A percentile compares a stretch with the other conserved stretches of the same genome.
These are phyloP conservation scores for Cheumatopsyche charites DNA, from an alignment of 1,140 invertebrate genomes.

Conservation along the genomic window DNA sequence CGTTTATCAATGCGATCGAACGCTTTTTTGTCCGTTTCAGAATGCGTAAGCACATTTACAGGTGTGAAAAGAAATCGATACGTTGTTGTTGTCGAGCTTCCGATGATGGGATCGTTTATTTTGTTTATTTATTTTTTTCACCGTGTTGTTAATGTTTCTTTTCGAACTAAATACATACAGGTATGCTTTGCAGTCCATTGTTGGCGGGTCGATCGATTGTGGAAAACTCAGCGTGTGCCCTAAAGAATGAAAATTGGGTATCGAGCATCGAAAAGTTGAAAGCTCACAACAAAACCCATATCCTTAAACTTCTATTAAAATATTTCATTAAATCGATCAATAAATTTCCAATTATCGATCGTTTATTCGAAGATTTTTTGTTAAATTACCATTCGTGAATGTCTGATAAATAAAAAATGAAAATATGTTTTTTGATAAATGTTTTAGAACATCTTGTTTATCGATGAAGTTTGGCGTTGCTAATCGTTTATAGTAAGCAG, in stretches of 20 bases:
- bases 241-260: constrained; percentile 43
- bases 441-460: not conserved
- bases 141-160: not conserved
- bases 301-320: no score
- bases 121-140: constrained; percentile 21
- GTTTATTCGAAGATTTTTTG: no score
- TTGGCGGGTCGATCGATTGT: constrained; percentile 19
- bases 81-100: constrained; percentile 33
- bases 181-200: constrained; percentile 24
- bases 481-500: constrained; percentile 26
- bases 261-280: constrained; percentile 22
- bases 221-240: constrained; percentile 45
- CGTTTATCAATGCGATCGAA: not conserved
- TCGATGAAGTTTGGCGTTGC: constrained; percentile 21
- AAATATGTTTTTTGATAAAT: not conserved
- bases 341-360: no score
- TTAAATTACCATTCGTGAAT: not conserved
- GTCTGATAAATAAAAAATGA: not conserved
- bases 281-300: no score
- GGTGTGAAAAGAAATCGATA: constrained; percentile 39
- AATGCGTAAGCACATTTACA: constrained; percentile 29
- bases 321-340: no score
- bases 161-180: not conserved
- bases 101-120: constrained; percentile 20
- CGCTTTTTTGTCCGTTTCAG: not conserved